Conservation (phyloP, 2,113 vertebrate species). For the Pavo muticus region DNA sequence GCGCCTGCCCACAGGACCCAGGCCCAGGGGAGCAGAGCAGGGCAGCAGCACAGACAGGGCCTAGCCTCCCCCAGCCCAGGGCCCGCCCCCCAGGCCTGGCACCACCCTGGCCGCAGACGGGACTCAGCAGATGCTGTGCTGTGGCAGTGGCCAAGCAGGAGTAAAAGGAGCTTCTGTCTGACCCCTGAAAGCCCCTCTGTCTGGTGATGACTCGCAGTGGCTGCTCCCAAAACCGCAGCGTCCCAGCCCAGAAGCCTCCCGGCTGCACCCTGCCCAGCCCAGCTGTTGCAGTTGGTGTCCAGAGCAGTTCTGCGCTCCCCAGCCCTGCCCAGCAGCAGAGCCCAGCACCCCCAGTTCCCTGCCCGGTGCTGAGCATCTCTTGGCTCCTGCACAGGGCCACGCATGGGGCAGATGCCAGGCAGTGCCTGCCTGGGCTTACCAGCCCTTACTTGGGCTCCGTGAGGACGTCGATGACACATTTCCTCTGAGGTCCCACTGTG, state of each 20-base stretch:
- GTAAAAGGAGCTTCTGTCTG: slow-evolving; percentile 62
- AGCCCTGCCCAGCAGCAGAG: not conserved
- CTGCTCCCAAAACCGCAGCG: not conserved
- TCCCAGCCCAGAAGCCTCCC: not conserved
- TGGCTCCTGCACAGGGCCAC: rapidly evolving
- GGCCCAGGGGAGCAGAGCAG: not conserved
- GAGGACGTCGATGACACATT: slow-evolving; percentile 90
- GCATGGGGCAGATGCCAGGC: not conserved
- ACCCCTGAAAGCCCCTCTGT: slow-evolving; percentile 62
- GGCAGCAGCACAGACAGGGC: not conserved
- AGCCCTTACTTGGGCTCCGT: slow-evolving; percentile 86
- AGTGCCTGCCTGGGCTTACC: not conserved
- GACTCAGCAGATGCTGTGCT: not conserved
- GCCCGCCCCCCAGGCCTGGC: not conserved
- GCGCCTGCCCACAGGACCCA: not conserved
- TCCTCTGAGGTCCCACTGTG: slow-evolving; percentile 87
- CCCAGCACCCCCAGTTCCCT: rapidly evolving
- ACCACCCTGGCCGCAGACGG: rapidly evolving
- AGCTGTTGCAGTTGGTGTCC: rapidly evolving
- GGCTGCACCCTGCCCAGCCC: not conserved
- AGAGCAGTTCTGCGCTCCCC: not conserved
- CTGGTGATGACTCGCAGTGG: not conserved
- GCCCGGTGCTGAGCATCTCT: not conserved
- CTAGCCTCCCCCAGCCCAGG: not conserved
- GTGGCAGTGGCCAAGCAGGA: not conserved